These are phyloP conservation scores for Portunus trituberculatus DNA, from an alignment of 1,140 invertebrate species.

Conservation along the genomic window DNA sequence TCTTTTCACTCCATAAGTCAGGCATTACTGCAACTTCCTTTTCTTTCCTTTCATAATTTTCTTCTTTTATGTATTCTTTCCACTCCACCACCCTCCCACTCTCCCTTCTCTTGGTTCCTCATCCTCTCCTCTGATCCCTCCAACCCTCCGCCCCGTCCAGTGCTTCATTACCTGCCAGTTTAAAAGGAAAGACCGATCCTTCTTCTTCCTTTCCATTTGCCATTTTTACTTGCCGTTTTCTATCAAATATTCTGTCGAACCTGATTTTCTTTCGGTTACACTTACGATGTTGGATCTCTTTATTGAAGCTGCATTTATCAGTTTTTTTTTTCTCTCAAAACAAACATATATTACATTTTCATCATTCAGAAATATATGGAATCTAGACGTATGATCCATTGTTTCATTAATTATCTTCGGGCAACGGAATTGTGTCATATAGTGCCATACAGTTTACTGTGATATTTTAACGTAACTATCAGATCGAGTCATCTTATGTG, in stretches of 20 bases:
- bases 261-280: not conserved
- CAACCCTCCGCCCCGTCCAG: not conserved
- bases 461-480: too few species aligned
- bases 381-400: too few species aligned
- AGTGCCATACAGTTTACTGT: too few species aligned
- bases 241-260: not conserved
- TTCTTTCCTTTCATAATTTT: too few species aligned
- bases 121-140: not conserved
- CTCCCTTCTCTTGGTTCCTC: too few species aligned
- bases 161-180: not conserved
- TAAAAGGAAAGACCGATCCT: not conserved
- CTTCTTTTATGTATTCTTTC: too few species aligned
- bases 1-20: too few species aligned
- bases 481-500: too few species aligned
- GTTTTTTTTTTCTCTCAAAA: not conserved
- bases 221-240: not conserved
- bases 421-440: too few species aligned
- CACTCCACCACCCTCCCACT: not conserved
- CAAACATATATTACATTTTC: not conserved
- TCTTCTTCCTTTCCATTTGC: not conserved
- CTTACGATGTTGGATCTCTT: not conserved
- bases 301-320: not conserved
- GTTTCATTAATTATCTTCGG: too few species aligned
- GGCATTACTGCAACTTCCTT: too few species aligned
- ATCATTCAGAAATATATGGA: not conserved